Evolutionary conservation across 2,797 vertebrate species (phyloP), one percentile per base, ranked within the genome.

Genomic region (Scolopax rusticola): DNA sequence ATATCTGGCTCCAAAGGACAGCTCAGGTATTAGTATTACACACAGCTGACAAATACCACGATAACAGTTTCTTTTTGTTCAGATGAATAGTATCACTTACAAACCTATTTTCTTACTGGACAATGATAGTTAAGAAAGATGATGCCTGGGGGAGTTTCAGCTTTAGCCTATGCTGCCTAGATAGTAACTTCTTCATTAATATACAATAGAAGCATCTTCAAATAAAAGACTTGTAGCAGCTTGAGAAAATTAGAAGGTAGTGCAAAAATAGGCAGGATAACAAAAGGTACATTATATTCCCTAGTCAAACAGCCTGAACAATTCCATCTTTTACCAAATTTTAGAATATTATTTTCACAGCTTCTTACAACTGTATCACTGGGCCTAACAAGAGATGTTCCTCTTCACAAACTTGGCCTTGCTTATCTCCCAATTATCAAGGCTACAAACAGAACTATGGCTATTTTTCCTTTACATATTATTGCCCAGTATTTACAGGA

Each of bases 21-120:
- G 83, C 67, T 59, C 70, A 67, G 80, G 11, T 50, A 89, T 93
- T 59, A 21, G 28, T 2, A 12, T 93, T 36, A 59, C 80, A 45
- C 67, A 47, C 27, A 69, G 87, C 85, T 50, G 64, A 87, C 80
- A 87, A 50, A 43, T 8, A 53, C 80, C 63, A 63, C 0, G 13
- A 12, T 74, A 90, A 74, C 67, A 47, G 71, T 18, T 92, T 50
- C 51, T 63, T 59, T 76, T 38, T 77, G 40, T 82, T 57, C 41
- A 25, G n/a, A 4, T 64, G 88, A 93, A 64, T 50, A 74, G 93
- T 75, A 91, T 96, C 91, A 21, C 53, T 96, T 96, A 87, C 94
- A 89, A 63, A 54, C 89, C 57, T 83, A n/a, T 89, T 96, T 96
- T 89, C 94, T 38, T 78, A 85, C 53, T 68, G 47, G 76, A 84